Evolutionary conservation across 35 echinoderm and acorn worm species (phyloP).

Genomic region (Apostichopus japonicus): DNA sequence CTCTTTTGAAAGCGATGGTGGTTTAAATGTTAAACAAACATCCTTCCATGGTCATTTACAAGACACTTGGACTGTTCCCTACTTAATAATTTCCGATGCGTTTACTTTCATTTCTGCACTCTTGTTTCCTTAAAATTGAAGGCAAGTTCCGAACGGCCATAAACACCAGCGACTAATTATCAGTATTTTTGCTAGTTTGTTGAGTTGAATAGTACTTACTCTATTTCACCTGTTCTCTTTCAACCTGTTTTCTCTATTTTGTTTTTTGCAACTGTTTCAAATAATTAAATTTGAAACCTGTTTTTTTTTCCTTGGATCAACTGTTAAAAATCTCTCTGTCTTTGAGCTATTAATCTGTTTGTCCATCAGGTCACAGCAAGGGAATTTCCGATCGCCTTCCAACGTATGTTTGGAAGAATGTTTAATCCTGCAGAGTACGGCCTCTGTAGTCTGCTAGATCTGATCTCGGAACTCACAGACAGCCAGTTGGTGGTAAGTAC

Average conservation of each 20-base stretch:
- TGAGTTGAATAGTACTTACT: too few relatives aligned
- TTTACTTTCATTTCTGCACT: too few relatives aligned
- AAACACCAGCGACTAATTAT: too few relatives aligned
- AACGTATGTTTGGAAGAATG: slow-evolving; percentile 68
- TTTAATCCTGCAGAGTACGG: slow-evolving; percentile 85
- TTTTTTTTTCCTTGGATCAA: not conserved
- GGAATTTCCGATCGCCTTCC: slow-evolving; percentile 86
- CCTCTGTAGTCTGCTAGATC: slow-evolving; percentile 82
- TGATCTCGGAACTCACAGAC: slow-evolving; percentile 80
- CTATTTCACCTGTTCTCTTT: too few relatives aligned
- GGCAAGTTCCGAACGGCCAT: too few relatives aligned
- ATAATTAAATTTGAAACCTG: not conserved
- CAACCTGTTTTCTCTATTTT: not conserved
- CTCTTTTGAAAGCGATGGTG: too few relatives aligned
- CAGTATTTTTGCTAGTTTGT: too few relatives aligned
- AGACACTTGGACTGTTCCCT: too few relatives aligned
- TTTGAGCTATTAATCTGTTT: not conserved
- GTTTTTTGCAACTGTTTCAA: not conserved
- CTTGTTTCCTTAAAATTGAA: too few relatives aligned
- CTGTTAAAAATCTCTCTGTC: not conserved
- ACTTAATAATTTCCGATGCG: too few relatives aligned
- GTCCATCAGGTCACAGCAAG: slow-evolving; percentile 55
- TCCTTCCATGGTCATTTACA: not conserved
- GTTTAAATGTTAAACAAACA: not conserved
- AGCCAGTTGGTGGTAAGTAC: slow-evolving; percentile 76